Evolutionary conservation across 2,888 invertebrate species (phyloP).

Genomic region (Lithodes maja): DNA sequence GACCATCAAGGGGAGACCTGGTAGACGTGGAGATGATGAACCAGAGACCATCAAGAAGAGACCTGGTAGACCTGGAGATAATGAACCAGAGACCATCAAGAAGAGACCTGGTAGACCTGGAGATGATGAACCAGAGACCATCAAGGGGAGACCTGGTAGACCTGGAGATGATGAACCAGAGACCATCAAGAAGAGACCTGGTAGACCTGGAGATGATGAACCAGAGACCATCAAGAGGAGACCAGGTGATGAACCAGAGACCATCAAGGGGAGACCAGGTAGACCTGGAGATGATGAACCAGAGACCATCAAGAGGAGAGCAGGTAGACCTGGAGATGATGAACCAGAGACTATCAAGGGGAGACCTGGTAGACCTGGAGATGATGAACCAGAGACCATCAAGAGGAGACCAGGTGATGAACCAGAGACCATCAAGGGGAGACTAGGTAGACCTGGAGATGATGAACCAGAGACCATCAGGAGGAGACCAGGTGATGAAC

Average conservation of each 20-base stretch:
- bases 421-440: slow-evolving; percentile 23
- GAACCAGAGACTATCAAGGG: slow-evolving; percentile 18
- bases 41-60: slow-evolving; percentile 25
- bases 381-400: slow-evolving; percentile 12
- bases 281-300: slow-evolving; percentile 17
- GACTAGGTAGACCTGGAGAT: not conserved
- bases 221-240: slow-evolving; percentile 8
- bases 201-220: slow-evolving; percentile 18
- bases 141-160: not conserved
- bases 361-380: not conserved
- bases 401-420: slow-evolving; percentile 26
- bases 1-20: slow-evolving; percentile 17
- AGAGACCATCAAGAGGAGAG: slow-evolving; percentile 24
- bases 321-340: not conserved
- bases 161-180: slow-evolving; percentile 25
- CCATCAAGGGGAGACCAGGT: slow-evolving; percentile 6
- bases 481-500: slow-evolving; percentile 27
- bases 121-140: slow-evolving; percentile 23
- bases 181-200: slow-evolving; percentile 8
- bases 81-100: not conserved
- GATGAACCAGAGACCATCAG: slow-evolving; percentile 27
- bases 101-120: not conserved
- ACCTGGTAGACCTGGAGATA: slow-evolving; percentile 38
- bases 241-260: slow-evolving; percentile 26
- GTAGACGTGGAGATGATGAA: slow-evolving; percentile 32